Evolutionary conservation across 92 coral and sea anemone genomes (phyloP).

Genomic region (Palythoa grandis): DNA sequence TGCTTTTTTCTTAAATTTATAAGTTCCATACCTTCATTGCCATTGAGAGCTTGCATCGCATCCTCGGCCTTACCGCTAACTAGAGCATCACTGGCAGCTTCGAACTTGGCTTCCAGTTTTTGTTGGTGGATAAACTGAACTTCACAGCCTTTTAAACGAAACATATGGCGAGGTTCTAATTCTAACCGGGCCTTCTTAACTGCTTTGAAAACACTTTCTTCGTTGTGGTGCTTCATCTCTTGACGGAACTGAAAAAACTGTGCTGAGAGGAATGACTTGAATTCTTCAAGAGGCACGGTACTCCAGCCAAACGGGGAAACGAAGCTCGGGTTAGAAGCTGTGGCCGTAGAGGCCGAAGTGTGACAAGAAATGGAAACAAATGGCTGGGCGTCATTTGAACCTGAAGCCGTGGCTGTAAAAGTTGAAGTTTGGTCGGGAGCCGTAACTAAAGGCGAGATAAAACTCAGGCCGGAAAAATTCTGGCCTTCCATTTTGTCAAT

Average conservation of each 20-base stretch:
- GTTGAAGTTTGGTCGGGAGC: neutral
- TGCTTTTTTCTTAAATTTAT: neutral
- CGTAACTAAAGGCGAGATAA: neutral
- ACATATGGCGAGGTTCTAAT: slow-evolving; percentile 18
- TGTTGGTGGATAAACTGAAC: slow-evolving; percentile 34
- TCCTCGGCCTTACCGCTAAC: slow-evolving; percentile 8
- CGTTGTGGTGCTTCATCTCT: neutral
- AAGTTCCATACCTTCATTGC: slow-evolving; percentile 3
- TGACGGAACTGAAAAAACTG: neutral
- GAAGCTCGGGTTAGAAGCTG: neutral
- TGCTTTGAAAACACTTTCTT: neutral
- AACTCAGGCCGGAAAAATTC: neutral
- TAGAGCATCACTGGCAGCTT: slow-evolving; percentile 8
- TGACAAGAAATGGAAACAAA: neutral
- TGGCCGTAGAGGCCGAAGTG: neutral
- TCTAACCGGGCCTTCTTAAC: neutral
- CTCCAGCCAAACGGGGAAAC: neutral
- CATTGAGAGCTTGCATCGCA: slow-evolving; percentile 29
- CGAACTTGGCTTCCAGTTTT: slow-evolving; percentile 14
- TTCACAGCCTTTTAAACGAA: slow-evolving; percentile 49
- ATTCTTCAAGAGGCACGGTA: neutral
- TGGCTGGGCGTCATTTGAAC: neutral
- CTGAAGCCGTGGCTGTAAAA: neutral
- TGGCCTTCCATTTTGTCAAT: neutral
- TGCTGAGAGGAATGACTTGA: neutral